These are phyloP conservation scores for Monomorium pharaonis DNA, from an alignment of 1,140 invertebrate genomes.

Conservation along the genomic window DNA sequence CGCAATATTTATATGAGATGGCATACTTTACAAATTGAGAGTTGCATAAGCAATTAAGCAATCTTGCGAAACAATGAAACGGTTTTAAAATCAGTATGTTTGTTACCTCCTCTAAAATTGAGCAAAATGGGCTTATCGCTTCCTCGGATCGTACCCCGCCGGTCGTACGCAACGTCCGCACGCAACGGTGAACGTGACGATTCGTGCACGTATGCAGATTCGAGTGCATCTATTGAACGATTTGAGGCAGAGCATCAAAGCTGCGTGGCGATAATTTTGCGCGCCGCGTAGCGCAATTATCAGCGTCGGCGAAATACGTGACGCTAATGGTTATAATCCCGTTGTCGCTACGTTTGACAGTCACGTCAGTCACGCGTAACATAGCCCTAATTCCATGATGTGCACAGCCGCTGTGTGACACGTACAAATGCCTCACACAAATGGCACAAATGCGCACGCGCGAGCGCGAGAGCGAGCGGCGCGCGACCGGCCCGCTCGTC, in stretches of 20 bases:
- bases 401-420: conserved; percentile 44
- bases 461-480: background rate
- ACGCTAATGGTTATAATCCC: conserved; percentile 58
- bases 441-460: conserved; percentile 27
- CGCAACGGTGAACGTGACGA: background rate
- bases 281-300: conserved; percentile 57
- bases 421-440: conserved; percentile 49
- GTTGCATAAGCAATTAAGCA: background rate
- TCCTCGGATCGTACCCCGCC: background rate
- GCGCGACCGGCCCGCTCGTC: background rate
- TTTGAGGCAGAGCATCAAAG: conserved; percentile 44
- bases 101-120: background rate
- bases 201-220: conserved; percentile 25
- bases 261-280: conserved; percentile 55
- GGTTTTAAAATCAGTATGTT: background rate
- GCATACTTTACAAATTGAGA: background rate
- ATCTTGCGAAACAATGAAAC: background rate
- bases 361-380: conserved; percentile 58
- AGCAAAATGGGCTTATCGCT: background rate
- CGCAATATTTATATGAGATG: background rate
- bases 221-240: conserved; percentile 47
- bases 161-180: background rate
- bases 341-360: conserved; percentile 60
- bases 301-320: conserved; percentile 53
- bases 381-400: conserved; percentile 51